Percentiles rank a stretch among this genome's conserved stretches.
Evolutionary conservation across 37 sponge, comb jelly and placozoan genomes (phyloP).

Genomic region (Halisarca cf. caerulea): DNA sequence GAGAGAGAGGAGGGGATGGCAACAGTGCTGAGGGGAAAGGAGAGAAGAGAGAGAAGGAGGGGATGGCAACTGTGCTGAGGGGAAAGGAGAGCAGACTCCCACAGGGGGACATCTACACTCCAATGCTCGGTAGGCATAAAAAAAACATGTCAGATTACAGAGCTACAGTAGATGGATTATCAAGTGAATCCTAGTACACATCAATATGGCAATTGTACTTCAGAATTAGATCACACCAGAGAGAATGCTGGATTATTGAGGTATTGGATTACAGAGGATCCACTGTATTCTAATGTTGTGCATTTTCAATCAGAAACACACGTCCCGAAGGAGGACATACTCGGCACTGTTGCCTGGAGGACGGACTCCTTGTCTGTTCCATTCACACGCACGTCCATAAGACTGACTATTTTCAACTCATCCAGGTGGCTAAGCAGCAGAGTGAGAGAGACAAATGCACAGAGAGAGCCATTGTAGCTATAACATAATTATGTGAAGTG

Average conservation of each 20-base stretch:
- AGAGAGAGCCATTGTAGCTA: background rate
- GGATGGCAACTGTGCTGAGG: too few relatives aligned
- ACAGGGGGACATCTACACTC: background rate
- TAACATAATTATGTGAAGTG: background rate
- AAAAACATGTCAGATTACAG: background rate
- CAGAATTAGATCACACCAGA: too few relatives aligned
- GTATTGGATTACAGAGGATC: too few relatives aligned
- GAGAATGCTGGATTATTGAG: too few relatives aligned
- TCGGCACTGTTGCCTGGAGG: conserved; percentile 37
- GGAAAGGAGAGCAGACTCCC: too few relatives aligned
- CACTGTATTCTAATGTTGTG: too few relatives aligned
- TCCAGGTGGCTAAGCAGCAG: conserved; percentile 40
- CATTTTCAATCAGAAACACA: too few relatives aligned
- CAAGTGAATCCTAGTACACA: too few relatives aligned
- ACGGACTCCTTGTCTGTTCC: conserved; percentile 54
- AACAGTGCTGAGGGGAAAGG: too few relatives aligned
- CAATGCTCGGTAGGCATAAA: background rate
- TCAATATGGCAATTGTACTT: too few relatives aligned
- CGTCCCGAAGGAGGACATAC: too few relatives aligned
- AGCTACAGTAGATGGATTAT: background rate
- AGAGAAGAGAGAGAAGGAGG: too few relatives aligned
- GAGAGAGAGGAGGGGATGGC: background rate
- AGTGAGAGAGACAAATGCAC: background rate
- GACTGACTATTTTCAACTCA: conserved; percentile 51
- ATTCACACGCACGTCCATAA: conserved; percentile 59